phyloP scores from a whole-genome alignment of 1,140 invertebrate genomes.

The Cherax quadricarinatus region DNA sequence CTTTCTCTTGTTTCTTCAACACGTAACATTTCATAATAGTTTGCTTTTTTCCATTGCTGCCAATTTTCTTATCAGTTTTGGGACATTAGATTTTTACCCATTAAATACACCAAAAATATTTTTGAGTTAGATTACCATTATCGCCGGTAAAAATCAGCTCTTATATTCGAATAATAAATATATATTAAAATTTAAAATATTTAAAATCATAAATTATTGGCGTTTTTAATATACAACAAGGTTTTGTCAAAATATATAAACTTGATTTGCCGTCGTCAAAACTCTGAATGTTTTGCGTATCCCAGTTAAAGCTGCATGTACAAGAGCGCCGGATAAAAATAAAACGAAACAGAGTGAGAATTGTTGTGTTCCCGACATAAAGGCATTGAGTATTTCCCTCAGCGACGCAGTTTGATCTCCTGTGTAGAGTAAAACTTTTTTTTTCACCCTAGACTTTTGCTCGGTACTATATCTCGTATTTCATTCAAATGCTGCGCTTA shows the following conservation, averaged over 20 bases:
- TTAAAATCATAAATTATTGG: no score
- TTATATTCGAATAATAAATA: no score
- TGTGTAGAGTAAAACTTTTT: constrained; percentile 26
- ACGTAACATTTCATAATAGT: no score
- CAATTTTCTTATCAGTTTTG: no score
- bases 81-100: no score
- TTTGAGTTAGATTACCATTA: no score
- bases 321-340: background rate
- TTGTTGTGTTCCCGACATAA: background rate
- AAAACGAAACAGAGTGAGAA: background rate
- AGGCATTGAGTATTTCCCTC: background rate
- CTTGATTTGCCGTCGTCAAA: background rate
- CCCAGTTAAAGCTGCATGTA: background rate
- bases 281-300: background rate
- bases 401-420: background rate
- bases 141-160: no score
- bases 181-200: no score
- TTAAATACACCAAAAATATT: no score
- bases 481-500: constrained; percentile 36
- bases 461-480: background rate
- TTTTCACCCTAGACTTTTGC: constrained; percentile 17
- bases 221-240: no score
- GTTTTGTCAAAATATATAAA: no score
- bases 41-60: no score
- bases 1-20: background rate